phyloP scores from a whole-genome alignment of 2,888 invertebrate genomes.

The Himalopsyche anomala region DNA sequence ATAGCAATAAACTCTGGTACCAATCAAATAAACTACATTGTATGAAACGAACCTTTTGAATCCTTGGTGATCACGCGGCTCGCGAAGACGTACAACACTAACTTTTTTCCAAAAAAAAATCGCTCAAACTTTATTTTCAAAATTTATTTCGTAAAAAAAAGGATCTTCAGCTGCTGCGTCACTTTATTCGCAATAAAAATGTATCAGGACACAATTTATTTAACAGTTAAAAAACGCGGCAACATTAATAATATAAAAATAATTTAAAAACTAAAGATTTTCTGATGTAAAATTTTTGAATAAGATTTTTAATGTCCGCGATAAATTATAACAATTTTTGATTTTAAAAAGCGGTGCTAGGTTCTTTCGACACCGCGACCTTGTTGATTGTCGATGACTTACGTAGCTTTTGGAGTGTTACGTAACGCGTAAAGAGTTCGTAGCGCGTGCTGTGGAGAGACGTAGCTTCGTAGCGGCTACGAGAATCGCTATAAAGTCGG shows the following conservation, averaged over 20 bases:
- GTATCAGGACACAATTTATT: neutral
- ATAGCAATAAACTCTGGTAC: neutral
- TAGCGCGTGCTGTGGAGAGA: constrained; percentile 38
- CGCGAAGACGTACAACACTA: neutral
- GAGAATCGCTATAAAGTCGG: constrained; percentile 40
- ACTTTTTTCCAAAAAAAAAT: neutral
- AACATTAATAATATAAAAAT: neutral
- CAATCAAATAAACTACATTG: constrained; percentile 1
- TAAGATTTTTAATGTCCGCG: neutral
- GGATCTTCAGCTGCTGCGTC: constrained; percentile 14
- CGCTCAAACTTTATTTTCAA: neutral
- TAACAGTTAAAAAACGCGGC: constrained; percentile 5
- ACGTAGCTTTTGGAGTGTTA: constrained; percentile 29
- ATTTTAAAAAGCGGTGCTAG: neutral
- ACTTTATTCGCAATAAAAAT: neutral
- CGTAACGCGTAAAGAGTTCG: constrained; percentile 28
- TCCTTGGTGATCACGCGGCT: constrained; percentile 14
- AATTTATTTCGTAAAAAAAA: constrained; percentile 4
- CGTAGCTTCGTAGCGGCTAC: constrained; percentile 20
- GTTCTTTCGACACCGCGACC: neutral
- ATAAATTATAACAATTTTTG: neutral
- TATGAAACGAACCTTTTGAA: constrained; percentile 5
- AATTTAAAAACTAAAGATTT: neutral
- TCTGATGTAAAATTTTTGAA: neutral
- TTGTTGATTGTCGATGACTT: constrained; percentile 14